phyloP scores from a whole-genome alignment of 1,140 invertebrate genomes.

The Spodoptera litura region DNA sequence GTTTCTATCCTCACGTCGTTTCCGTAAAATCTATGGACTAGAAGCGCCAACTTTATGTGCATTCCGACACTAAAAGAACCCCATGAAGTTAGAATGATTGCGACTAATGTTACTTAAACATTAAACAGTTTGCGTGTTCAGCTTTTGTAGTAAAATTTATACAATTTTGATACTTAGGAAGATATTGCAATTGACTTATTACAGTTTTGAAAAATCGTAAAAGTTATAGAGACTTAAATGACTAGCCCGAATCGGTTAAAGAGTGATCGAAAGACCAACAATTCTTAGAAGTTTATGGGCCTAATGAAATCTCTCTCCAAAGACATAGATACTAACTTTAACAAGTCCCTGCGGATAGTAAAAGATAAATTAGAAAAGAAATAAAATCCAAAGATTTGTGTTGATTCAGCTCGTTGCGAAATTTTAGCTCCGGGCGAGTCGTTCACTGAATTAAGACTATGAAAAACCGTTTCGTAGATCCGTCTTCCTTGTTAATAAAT shows the following conservation, averaged over 20 bases:
- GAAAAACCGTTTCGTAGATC: conserved; percentile 15
- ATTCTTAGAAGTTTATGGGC: conserved; percentile 17
- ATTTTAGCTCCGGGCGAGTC: conserved; percentile 15
- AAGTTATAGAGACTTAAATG: neutral
- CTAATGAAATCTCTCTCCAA: conserved; percentile 1
- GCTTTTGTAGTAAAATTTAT: too few relatives aligned
- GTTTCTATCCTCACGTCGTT: too few relatives aligned
- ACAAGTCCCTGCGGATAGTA: conserved; percentile 9
- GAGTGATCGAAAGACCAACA: neutral
- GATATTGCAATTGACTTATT: neutral
- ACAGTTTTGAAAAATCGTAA: conserved; percentile 38
- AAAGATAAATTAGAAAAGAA: conserved; percentile 32
- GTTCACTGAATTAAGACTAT: conserved; percentile 34
- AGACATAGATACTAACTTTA: conserved; percentile 34
- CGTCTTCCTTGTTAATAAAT: conserved; percentile 18
- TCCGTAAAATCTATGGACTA: too few relatives aligned
- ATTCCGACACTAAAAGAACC: too few relatives aligned
- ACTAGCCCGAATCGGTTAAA: neutral
- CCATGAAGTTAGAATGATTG: too few relatives aligned
- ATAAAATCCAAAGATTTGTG: conserved; percentile 37
- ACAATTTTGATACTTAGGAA: too few relatives aligned
- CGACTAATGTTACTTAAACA: too few relatives aligned
- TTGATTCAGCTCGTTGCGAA: conserved; percentile 30
- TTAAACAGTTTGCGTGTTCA: too few relatives aligned
- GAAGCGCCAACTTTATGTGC: too few relatives aligned